Conservation (phyloP, 2,113 vertebrate species). For the Peromyscus maniculatus region DNA sequence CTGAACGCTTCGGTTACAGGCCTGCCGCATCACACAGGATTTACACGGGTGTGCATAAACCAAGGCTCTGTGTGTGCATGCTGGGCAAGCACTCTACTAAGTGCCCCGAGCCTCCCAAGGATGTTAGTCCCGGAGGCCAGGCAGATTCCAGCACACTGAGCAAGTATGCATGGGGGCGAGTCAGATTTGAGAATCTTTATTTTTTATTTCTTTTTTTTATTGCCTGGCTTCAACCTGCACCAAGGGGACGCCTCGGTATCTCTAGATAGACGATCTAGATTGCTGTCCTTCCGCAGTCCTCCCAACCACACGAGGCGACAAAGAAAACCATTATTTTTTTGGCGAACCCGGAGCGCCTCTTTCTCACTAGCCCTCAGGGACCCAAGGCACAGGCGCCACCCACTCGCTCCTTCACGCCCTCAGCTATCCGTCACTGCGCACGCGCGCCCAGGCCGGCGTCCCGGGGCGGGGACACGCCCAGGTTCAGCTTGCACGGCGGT, state of each 20-base stretch:
- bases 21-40: background rate
- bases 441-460: background rate
- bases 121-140: background rate
- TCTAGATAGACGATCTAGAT: background rate
- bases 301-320: slow-evolving; percentile 71
- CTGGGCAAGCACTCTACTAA: background rate
- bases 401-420: background rate
- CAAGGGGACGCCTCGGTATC: no score
- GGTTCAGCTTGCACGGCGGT: background rate
- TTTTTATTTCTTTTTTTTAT: background rate
- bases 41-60: background rate
- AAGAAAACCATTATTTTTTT: background rate
- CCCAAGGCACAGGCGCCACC: background rate
- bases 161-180: background rate
- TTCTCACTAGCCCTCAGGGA: background rate
- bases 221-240: fast-evolving
- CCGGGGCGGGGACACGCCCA: background rate
- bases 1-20: background rate
- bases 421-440: background rate
- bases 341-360: background rate
- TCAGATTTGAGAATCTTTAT: background rate
- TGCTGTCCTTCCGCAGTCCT: background rate
- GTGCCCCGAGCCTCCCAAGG: background rate
- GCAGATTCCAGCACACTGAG: background rate
- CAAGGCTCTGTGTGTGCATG: background rate